Evolutionary conservation across 2,888 invertebrate species (phyloP), one percentile per base, ranked within the genome.

Genomic region (Mactromeris polynyma): DNA sequence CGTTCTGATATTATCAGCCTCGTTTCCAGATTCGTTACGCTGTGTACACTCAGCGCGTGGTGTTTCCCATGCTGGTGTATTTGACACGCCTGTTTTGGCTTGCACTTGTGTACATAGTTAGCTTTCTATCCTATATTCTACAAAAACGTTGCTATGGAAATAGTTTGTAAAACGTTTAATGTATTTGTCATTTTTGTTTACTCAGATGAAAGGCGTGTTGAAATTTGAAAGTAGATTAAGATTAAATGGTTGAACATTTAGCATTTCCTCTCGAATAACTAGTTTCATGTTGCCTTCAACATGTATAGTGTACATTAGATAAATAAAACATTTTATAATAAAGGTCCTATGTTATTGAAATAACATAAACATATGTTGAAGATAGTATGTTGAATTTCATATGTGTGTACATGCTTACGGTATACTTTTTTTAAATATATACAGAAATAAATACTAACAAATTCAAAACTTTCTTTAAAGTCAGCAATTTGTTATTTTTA

Each of bases 111-210:
- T 88, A 81, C 81, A 85, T 26, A 73, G 73, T 33, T 73, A 73
- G 77, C 51, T 88, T 82, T 79, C 78, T 31, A 84, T 11, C 26
- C 33, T 46, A 17, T 51, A 58, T 78, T 64, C 81, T 69, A 88
- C 81, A 78, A 82, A 84, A 85, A 88, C 85, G 88, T 88, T 85
- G 85, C 88, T 85, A 88, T 85, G 88, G 88, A 78, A 85, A 85
- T 36, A 40, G 69, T 88, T 88, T 42, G 80, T 69, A 54, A 88
- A 88, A 85, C 78, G 84, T 87, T 79, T 83, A 80, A 80, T 80
- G 83, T 38, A 79, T 42, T 83, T 73, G 87, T 80, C 83, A 83
- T 69, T 83, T 80, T 54, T 31, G 42, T 64, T 80, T 42, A 40
- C 79, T 26, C 11, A 40, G 26, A 42, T 79, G 78, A 79, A 85